phyloP scores from a whole-genome alignment of 2,113 vertebrate species.

The Pterocles burchelli region DNA sequence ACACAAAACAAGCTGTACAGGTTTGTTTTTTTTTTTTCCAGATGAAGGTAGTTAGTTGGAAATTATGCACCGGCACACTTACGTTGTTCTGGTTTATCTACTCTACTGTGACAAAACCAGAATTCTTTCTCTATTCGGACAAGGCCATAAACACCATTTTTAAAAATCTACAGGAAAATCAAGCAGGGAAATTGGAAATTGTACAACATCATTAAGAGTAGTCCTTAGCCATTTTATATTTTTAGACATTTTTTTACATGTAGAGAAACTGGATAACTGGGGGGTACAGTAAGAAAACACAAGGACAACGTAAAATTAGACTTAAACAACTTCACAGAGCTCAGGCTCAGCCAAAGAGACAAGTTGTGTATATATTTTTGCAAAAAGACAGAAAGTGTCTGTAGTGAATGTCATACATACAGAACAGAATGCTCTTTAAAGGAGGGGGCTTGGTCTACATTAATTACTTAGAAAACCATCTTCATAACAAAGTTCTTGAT shows the following conservation, averaged over 20 bases:
- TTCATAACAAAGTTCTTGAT: not conserved
- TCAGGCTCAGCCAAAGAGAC: not conserved
- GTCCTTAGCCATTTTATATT: not conserved
- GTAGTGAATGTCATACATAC: not conserved
- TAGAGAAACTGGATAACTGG: not conserved
- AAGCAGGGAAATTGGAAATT: not conserved
- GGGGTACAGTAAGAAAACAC: not conserved
- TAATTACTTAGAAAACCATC: not conserved
- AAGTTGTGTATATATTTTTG: not conserved
- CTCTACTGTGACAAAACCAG: not conserved
- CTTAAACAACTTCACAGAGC: not conserved
- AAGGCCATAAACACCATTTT: not conserved
- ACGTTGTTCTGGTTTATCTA: not conserved
- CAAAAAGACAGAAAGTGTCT: not conserved
- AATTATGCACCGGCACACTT: not conserved
- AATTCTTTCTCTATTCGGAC: not conserved
- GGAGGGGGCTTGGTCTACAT: not conserved
- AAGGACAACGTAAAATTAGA: not conserved
- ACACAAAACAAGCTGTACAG: not conserved
- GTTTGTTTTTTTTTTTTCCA: not conserved
- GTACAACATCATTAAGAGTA: not conserved
- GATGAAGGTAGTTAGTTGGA: not conserved
- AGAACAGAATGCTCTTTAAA: not conserved
- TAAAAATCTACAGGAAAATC: not conserved
- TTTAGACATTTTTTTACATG: not conserved